Base-by-base conservation (phyloP, 2,113 vertebrate genomes). In the Danio rerio region DNA sequence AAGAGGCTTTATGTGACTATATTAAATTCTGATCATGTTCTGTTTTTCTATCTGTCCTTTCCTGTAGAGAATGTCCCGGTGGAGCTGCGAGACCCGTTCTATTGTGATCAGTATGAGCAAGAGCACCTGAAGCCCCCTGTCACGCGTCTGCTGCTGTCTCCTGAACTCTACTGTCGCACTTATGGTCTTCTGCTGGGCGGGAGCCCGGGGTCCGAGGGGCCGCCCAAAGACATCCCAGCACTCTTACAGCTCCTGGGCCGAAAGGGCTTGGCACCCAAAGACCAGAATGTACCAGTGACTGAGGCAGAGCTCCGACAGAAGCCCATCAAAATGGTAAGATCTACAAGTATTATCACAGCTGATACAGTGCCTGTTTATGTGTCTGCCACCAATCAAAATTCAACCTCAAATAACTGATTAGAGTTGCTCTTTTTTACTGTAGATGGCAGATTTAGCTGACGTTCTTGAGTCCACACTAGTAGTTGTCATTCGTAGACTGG, bases 91-190 rank as follows among this genome's bases (percentile, higher is more conserved):
- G 95, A 96, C 63, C 96, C 96, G 12, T 97, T 97, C 92, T 98
- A 98, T 90, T 94, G 94, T 0, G 96, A 98, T 90, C 96, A 98
- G 90, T 98, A 98, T 31, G 96, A 96, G 56, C 96, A 98, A 91
- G 96, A 98, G 87, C 96, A 98, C 80, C 93, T 98, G 80, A 98
- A 98, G 90, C 96, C 96, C 0, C 96, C 96, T 0, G 95, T 97
- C 87, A 95, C 94, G 0, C 92, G 93, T 71, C 93, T 98, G 61
- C 92, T 98, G 53, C 94, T 95, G 45, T 97, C 96, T 0, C 94
- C 96, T 0, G 96, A 97, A 84, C 93, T 97, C 77, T 97, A 97
- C 91, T 96, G 95, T 90, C 94, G 95, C 82, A 94, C 94, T 80
- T 97, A 96, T 88, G 89, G 92, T 83, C 93, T 94, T 16, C 86